Percentiles rank a stretch among this genome's conserved stretches.
These are phyloP conservation scores for Alethe diademata DNA, from an alignment of 2,113 vertebrate species.

Conservation along the genomic window DNA sequence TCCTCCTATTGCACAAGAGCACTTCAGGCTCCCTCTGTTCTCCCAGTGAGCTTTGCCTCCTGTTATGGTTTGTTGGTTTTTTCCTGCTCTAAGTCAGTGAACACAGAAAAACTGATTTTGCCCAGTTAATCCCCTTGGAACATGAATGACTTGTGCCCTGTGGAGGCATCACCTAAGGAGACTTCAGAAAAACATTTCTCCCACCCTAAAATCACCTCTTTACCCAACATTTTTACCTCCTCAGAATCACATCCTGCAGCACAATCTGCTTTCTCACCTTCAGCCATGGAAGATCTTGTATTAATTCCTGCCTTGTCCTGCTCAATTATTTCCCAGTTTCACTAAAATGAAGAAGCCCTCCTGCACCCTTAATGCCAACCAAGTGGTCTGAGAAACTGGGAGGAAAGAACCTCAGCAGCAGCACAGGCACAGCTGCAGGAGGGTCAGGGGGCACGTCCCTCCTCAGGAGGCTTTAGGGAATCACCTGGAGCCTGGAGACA, in stretches of 20 bases:
- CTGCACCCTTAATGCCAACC: neutral
- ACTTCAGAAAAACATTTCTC: neutral
- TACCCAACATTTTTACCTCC: neutral
- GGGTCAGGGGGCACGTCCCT: neutral
- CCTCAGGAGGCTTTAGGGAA: neutral
- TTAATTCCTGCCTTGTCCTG: neutral
- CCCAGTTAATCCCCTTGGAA: neutral
- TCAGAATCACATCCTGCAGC: neutral
- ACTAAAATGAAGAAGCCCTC: neutral
- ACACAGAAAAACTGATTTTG: neutral
- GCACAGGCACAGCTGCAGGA: neutral
- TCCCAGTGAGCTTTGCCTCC: neutral
- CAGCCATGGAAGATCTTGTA: neutral
- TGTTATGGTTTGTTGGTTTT: rapidly evolving
- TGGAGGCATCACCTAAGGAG: neutral
- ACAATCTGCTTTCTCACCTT: neutral
- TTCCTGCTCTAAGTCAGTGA: neutral
- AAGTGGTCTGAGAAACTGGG: neutral
- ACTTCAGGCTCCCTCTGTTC: neutral
- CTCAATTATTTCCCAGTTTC: neutral
- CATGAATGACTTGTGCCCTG: neutral
- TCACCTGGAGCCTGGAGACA: neutral
- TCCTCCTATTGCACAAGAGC: neutral
- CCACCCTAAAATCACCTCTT: neutral
- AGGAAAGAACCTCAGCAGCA: neutral